Base-by-base conservation (phyloP, 2,113 vertebrate species). In the Apeltes quadracus region DNA sequence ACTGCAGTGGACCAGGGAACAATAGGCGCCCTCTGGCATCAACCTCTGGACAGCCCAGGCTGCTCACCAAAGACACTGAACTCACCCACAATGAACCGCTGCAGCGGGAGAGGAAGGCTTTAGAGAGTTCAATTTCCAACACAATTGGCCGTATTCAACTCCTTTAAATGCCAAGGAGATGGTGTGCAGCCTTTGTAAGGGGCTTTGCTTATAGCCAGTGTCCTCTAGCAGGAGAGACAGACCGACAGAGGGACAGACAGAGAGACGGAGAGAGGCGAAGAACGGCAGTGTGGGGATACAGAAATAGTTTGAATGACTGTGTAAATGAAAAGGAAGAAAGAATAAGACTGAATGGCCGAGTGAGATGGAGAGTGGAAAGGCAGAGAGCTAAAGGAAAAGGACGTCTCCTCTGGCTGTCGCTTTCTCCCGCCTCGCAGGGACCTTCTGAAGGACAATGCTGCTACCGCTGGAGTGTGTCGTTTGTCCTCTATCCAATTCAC, bases 81-180 rank as follows among this genome's bases (percentile, higher is more conserved):
- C 86, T 88, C 90, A 78, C 85, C 92, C 90, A 93, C 93, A 93
- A 93, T 93, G 91, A 90, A 84, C 82, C 38, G 76, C 91, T 90
- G 92, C 91, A 86, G 84, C 46, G 81, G 91, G 88, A 91, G 8
- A 85, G 83, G 85, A 79, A 90, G 88, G 92, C 92, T 93, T 93
- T 87, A 87, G 90, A 92, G 88, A 93, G 92, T 92, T 94, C 92
- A 92, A 93, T 93, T 94, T 93, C 91, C 92, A 92, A 92, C 91
- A 93, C 92, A 93, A 93, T 94, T 91, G 87, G 86, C 89, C 78
- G 90, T 90, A 93, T 93, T 93, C 91, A 92, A 87, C 85, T 85
- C 84, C 84, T 89, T 90, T 91, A 93, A 94, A 94, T 92, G 91
- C 91, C 93, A 92, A 82, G 81, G 84, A 92, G 90, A 93, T 88